A percentile compares a stretch with the other conserved stretches of the same genome.
Evolutionary conservation across 64 coral and sea anemone genomes (phyloP).

Genomic region (Stichodactyla mertensii): DNA sequence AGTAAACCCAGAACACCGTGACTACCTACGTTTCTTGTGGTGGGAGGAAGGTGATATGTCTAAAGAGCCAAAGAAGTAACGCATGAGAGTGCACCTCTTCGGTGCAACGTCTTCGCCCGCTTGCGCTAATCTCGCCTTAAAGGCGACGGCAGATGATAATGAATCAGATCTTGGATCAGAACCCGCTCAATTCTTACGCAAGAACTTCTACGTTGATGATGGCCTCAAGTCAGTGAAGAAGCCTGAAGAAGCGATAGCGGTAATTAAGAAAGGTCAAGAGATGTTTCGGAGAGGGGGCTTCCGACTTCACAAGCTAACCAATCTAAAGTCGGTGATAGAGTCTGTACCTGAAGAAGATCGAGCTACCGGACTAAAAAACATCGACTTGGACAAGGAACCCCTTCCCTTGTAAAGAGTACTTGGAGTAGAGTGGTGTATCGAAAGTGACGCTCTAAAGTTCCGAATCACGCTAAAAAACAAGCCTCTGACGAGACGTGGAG

Average conservation of each 20-base stretch:
- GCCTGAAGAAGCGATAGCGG: neutral
- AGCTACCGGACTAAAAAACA: neutral
- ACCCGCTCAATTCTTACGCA: neutral
- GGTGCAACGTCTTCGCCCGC: conserved; percentile 15
- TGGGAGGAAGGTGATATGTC: no score
- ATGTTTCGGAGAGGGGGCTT: conserved; percentile 1
- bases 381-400: neutral
- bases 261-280: neutral
- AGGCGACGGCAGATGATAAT: conserved; percentile 23
- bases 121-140: conserved; percentile 40
- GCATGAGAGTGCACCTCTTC: conserved; percentile 17
- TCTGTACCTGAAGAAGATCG: neutral
- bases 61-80: no score
- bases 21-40: conserved; percentile 32
- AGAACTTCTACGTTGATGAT: conserved; percentile 22
- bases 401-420: neutral
- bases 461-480: neutral
- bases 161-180: neutral
- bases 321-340: neutral
- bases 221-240: neutral
- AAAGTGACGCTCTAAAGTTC: neutral
- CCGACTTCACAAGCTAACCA: conserved; percentile 21
- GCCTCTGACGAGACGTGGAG: neutral
- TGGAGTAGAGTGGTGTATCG: conserved; percentile 13
- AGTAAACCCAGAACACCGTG: conserved; percentile 10